These are phyloP conservation scores for Nannospalax galili DNA, from an alignment of 2,113 vertebrate genomes.

Conservation along the genomic window DNA sequence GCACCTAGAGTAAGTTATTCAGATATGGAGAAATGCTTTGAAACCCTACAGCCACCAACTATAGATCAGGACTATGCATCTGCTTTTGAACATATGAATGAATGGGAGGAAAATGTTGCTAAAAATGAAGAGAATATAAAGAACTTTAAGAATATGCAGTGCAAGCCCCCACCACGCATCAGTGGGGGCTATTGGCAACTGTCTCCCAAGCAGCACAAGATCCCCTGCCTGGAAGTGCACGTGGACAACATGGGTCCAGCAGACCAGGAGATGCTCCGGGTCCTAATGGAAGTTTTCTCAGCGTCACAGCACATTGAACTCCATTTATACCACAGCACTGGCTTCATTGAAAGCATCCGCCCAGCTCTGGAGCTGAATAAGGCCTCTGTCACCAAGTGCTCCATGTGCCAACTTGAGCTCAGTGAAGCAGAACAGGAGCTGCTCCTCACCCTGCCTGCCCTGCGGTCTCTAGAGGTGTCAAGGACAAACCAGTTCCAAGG, in stretches of 20 bases:
- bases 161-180: background rate
- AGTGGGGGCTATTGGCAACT: constrained; percentile 58
- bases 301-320: constrained; percentile 65
- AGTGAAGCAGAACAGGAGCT: constrained; percentile 64
- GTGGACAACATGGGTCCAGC: background rate
- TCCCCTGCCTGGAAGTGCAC: constrained; percentile 55
- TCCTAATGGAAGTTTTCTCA: constrained; percentile 64
- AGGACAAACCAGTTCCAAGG: background rate
- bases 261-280: constrained; percentile 5
- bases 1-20: fast-evolving
- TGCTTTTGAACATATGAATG: background rate
- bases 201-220: constrained; percentile 41
- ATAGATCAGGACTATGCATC: constrained; percentile 59
- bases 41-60: constrained; percentile 38
- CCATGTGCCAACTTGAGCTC: background rate
- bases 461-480: constrained; percentile 68
- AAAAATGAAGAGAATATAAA: background rate
- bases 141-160: fast-evolving
- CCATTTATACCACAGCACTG: background rate
- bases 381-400: constrained; percentile 64
- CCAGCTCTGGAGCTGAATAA: constrained; percentile 63
- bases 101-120: background rate
- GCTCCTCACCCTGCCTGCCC: constrained; percentile 70
- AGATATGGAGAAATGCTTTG: background rate
- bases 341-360: constrained; percentile 64